Conservation (phyloP, 2,888 invertebrate genomes). For the Chirona hameri region DNA sequence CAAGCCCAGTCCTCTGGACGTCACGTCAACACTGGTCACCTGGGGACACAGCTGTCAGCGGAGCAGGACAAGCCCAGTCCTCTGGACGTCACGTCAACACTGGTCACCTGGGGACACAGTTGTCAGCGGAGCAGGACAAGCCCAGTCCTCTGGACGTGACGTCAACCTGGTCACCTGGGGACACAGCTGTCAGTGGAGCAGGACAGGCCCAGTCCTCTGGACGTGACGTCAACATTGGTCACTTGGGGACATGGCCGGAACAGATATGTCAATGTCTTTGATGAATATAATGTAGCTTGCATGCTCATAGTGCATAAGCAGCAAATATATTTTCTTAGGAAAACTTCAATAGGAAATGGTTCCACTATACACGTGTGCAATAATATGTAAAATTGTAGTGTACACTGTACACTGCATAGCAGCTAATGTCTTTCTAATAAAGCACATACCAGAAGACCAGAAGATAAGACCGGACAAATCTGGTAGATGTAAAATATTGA, state of each 20-base stretch:
- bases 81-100: conserved; percentile 58
- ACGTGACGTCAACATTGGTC: conserved; percentile 57
- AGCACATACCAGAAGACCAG: too few species aligned
- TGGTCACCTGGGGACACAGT: conserved; percentile 50
- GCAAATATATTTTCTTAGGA: too few species aligned
- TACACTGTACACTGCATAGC: too few species aligned
- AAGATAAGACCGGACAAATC: too few species aligned
- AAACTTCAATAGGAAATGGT: too few species aligned
- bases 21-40: conserved; percentile 58
- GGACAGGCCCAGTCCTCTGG: conserved; percentile 61
- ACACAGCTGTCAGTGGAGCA: conserved; percentile 52
- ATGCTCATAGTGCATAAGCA: too few species aligned
- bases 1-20: conserved; percentile 59
- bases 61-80: conserved; percentile 62
- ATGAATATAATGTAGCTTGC: too few species aligned
- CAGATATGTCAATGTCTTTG: too few species aligned
- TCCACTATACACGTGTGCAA: too few species aligned
- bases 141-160: conserved; percentile 59
- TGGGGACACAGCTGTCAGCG: conserved; percentile 47
- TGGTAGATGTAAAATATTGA: too few species aligned
- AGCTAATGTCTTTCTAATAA: too few species aligned
- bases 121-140: conserved; percentile 59
- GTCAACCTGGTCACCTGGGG: conserved; percentile 56
- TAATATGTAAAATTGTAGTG: too few species aligned
- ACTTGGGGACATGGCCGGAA: conserved; percentile 46